phyloP scores from a whole-genome alignment of 2,797 vertebrate species.

The Sebastes baramenuke region DNA sequence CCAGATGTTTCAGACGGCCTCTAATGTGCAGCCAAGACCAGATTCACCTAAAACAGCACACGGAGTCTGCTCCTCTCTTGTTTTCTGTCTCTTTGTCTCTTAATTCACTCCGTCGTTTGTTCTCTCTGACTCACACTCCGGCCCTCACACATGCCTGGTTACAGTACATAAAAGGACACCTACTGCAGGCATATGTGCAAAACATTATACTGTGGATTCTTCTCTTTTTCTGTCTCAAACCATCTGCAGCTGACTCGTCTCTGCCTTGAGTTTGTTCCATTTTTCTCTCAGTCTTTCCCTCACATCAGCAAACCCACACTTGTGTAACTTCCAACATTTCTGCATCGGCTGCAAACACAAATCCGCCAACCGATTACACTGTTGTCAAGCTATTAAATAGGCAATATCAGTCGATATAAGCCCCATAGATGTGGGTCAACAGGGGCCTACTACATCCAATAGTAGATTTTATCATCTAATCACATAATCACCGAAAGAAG shows the following conservation, averaged over 20 bases:
- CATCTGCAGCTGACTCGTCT: conserved; percentile 8
- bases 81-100: conserved; percentile 5
- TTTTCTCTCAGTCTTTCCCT: neutral
- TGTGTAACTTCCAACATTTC: conserved; percentile 8
- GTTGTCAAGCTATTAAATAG: too few species aligned
- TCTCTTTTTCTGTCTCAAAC: conserved; percentile 2
- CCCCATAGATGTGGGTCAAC: too few species aligned
- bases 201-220: neutral
- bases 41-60: conserved; percentile 30
- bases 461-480: too few species aligned
- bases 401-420: too few species aligned
- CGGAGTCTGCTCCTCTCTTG: neutral
- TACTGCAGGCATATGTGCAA: neutral
- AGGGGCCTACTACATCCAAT: too few species aligned
- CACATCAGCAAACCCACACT: conserved; percentile 23
- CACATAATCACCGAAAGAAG: too few species aligned
- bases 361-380: neutral
- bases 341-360: neutral
- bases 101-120: neutral
- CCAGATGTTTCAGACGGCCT: conserved; percentile 74
- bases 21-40: conserved; percentile 55
- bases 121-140: neutral
- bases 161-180: neutral
- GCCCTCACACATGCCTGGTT: neutral
- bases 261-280: neutral